Conservation (phyloP, 2,888 invertebrate genomes). For the Cryptus armator region DNA sequence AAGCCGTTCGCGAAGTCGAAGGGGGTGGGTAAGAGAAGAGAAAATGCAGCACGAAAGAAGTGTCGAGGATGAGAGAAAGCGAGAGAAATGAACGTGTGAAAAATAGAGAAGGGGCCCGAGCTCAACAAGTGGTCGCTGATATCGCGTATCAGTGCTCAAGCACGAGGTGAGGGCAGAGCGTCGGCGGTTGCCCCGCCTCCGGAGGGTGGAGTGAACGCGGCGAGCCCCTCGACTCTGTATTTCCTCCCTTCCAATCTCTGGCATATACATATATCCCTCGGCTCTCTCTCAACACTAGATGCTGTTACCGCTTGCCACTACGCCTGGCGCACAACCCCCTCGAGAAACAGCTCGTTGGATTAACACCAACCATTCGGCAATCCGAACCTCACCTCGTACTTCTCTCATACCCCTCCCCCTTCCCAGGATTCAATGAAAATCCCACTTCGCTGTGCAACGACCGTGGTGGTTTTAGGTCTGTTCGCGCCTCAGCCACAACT, state of each 20-base stretch:
- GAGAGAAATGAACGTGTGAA: slow-evolving; percentile 77
- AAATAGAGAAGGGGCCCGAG: slow-evolving; percentile 72
- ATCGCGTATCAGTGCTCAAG: slow-evolving; percentile 81
- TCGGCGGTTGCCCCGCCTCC: slow-evolving; percentile 83
- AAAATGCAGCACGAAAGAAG: slow-evolving; percentile 35
- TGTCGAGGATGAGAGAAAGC: slow-evolving; percentile 17
- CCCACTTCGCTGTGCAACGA: slow-evolving; percentile 38
- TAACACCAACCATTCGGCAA: slow-evolving; percentile 67
- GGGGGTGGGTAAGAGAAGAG: slow-evolving; percentile 20
- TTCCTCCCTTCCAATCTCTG: slow-evolving; percentile 62
- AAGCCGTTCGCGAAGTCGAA: too few species aligned
- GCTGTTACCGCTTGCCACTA: slow-evolving; percentile 48
- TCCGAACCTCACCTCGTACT: slow-evolving; percentile 42
- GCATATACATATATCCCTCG: slow-evolving; percentile 16
- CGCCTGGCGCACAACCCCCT: slow-evolving; percentile 62
- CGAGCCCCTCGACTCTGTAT: slow-evolving; percentile 73
- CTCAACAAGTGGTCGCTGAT: slow-evolving; percentile 83
- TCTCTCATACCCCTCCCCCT: slow-evolving; percentile 23
- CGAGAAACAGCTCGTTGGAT: slow-evolving; percentile 70
- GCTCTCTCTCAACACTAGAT: slow-evolving; percentile 53
- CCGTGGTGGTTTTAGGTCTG: slow-evolving; percentile 59
- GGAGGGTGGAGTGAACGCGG: slow-evolving; percentile 81
- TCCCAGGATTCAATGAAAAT: slow-evolving; percentile 14
- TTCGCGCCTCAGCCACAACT: slow-evolving; percentile 56
- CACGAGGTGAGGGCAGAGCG: slow-evolving; percentile 77